These are phyloP conservation scores for Philonicus albiceps DNA, from an alignment of 2,888 invertebrate genomes.

Conservation along the genomic window DNA sequence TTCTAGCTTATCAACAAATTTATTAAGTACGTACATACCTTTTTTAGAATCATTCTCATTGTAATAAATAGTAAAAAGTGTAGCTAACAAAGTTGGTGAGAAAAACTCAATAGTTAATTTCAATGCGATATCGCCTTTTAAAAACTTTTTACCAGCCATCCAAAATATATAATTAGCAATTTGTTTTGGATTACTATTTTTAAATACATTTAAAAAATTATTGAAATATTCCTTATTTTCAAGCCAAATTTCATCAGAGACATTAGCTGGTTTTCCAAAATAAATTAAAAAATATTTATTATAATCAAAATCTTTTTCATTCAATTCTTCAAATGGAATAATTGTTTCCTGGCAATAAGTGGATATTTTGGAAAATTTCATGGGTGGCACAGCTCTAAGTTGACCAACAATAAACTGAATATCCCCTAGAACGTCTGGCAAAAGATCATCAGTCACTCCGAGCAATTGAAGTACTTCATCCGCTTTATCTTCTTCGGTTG, in stretches of 20 bases:
- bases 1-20: not conserved
- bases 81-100: not conserved
- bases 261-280: not conserved
- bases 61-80: not conserved
- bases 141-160: not conserved
- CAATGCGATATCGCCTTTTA: not conserved
- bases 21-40: not conserved
- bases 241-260: not conserved
- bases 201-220: not conserved
- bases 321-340: not conserved
- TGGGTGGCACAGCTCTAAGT: not conserved
- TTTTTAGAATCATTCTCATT: not conserved
- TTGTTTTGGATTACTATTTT: not conserved
- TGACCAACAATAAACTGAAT: not conserved
- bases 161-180: conserved; percentile 10
- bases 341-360: not conserved
- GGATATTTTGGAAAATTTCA: not conserved
- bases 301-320: not conserved
- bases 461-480: not conserved
- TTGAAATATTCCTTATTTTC: not conserved
- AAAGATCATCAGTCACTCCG: not conserved
- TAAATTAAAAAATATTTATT: not conserved
- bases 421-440: not conserved
- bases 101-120: not conserved
- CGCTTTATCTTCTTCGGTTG: not conserved